These are phyloP conservation scores for Pomatostomus ruficeps DNA, from an alignment of 2,113 vertebrate genomes.

Conservation along the genomic window DNA sequence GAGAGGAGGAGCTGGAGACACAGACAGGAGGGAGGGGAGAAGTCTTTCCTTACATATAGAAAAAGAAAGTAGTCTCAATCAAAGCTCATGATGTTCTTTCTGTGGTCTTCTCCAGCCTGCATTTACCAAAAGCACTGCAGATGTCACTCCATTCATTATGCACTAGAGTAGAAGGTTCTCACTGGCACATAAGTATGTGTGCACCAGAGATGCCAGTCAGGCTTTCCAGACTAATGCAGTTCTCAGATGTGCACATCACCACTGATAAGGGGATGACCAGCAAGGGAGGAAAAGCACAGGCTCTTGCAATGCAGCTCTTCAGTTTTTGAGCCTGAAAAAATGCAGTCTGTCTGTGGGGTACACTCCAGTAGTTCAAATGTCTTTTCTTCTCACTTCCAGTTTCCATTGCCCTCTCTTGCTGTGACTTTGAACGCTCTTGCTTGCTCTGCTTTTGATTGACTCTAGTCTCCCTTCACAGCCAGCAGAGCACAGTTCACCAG, in stretches of 20 bases:
- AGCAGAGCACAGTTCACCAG: neutral
- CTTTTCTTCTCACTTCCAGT: neutral
- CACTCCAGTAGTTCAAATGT: neutral
- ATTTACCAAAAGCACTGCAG: neutral
- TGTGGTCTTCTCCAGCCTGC: neutral
- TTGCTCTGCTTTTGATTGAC: neutral
- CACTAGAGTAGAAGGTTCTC: neutral
- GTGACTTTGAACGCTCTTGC: neutral
- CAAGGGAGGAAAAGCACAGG: neutral
- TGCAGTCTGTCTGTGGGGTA: neutral
- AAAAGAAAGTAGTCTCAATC: neutral
- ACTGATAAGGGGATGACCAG: neutral
- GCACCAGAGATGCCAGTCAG: neutral
- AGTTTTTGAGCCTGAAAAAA: neutral
- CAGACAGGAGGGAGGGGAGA: neutral
- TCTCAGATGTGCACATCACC: neutral
- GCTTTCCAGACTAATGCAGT: neutral
- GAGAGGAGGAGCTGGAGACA: neutral
- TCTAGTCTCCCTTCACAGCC: neutral
- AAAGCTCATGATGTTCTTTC: neutral
- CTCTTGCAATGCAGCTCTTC: neutral
- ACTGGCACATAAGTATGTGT: neutral
- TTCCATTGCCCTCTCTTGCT: neutral
- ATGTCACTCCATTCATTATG: neutral
- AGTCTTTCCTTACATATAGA: neutral